These are phyloP conservation scores for Adelognathus sp. DNA, from an alignment of 2,888 invertebrate species.

Conservation along the genomic window DNA sequence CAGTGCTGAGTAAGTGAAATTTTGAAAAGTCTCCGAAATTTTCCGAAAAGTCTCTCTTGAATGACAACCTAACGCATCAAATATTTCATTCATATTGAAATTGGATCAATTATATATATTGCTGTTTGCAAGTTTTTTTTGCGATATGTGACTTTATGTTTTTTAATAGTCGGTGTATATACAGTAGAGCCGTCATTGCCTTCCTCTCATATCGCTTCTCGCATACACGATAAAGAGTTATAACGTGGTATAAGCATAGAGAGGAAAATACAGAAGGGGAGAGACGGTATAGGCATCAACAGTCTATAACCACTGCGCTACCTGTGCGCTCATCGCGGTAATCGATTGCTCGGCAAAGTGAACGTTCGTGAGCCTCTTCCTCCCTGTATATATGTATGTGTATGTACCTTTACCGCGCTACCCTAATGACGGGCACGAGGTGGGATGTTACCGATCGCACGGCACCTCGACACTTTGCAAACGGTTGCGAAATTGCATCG, in stretches of 20 bases:
- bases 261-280: neutral
- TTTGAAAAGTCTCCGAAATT: too few species aligned
- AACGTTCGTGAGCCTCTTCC: constrained; percentile 34
- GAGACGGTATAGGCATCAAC: neutral
- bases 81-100: too few species aligned
- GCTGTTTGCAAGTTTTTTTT: too few species aligned
- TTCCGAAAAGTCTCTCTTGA: too few species aligned
- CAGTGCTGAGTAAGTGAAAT: too few species aligned
- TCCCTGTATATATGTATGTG: neutral
- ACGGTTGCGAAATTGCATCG: constrained; percentile 15
- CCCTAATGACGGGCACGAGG: neutral
- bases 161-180: too few species aligned
- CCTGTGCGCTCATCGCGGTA: constrained; percentile 45
- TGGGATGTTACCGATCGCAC: constrained; percentile 16
- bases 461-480: neutral
- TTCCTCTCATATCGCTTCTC: neutral
- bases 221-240: neutral
- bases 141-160: too few species aligned
- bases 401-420: neutral
- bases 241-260: neutral
- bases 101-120: too few species aligned
- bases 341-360: constrained; percentile 52
- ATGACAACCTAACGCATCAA: too few species aligned
- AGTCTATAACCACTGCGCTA: constrained; percentile 11
- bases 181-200: neutral